A percentile compares a stretch with the other conserved stretches of the same genome.
Conservation (phyloP, 2,797 vertebrate genomes). For the Poeciliopsis infans region DNA sequence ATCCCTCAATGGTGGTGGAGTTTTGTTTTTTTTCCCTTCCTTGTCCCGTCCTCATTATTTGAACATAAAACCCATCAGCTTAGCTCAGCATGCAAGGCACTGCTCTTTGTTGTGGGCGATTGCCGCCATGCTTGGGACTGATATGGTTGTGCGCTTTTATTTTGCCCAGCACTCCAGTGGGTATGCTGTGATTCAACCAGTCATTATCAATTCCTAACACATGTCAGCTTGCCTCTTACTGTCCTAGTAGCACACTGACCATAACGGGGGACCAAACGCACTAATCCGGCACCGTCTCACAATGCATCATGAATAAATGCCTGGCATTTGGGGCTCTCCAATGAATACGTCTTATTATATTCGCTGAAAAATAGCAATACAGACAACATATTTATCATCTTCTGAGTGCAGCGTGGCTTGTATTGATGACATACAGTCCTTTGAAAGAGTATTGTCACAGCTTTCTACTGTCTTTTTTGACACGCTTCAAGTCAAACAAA, state of each 20-base stretch:
- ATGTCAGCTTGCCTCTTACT: constrained; percentile 69
- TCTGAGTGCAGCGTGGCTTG: constrained; percentile 38
- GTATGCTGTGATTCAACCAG: constrained; percentile 61
- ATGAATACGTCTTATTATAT: constrained; percentile 57
- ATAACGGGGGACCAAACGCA: constrained; percentile 61
- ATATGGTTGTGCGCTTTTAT: constrained; percentile 73
- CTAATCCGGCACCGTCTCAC: constrained; percentile 62
- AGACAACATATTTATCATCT: constrained; percentile 43
- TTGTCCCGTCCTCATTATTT: constrained; percentile 66
- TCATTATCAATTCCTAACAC: constrained; percentile 80
- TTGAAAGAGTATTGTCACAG: neutral
- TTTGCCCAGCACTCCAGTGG: constrained; percentile 60
- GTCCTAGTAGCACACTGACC: constrained; percentile 73
- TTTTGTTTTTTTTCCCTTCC: constrained; percentile 45
- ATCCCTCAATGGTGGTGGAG: constrained; percentile 65
- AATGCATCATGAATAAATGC: constrained; percentile 68
- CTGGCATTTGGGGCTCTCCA: constrained; percentile 66
- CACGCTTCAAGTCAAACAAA: neutral
- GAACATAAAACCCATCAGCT: constrained; percentile 76
- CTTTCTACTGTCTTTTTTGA: neutral
- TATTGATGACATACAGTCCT: constrained; percentile 21
- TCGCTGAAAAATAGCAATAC: constrained; percentile 42
- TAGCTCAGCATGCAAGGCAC: constrained; percentile 66
- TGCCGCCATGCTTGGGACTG: constrained; percentile 70
- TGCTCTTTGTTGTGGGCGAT: constrained; percentile 70